These are phyloP conservation scores for Amphiprion ocellaris DNA, from an alignment of 2,113 vertebrate species.

Conservation along the genomic window DNA sequence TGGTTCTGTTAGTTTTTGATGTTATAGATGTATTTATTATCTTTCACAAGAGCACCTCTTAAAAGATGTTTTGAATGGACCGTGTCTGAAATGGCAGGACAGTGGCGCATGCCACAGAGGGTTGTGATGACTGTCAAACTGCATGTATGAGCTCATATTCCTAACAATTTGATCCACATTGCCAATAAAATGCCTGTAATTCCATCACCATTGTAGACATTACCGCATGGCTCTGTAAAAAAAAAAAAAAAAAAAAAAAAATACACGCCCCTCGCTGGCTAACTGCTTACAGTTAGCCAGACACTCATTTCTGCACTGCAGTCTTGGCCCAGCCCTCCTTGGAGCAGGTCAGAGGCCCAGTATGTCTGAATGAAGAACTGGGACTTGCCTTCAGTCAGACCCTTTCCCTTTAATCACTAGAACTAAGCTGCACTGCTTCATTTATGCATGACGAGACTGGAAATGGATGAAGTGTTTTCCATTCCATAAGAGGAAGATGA, in stretches of 20 bases:
- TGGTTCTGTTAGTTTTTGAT: constrained; percentile 29
- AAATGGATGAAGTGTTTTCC: constrained; percentile 73
- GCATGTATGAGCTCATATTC: constrained; percentile 75
- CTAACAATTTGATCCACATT: constrained; percentile 47
- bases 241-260: background rate
- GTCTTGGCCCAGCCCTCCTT: constrained; percentile 52
- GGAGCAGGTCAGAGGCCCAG: constrained; percentile 61
- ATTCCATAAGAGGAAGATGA: constrained; percentile 76
- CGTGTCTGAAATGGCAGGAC: constrained; percentile 52
- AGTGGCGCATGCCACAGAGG: constrained; percentile 72
- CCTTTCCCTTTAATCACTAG: constrained; percentile 67
- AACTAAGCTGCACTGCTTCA: constrained; percentile 75
- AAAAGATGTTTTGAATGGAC: constrained; percentile 21
- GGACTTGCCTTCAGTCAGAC: constrained; percentile 57
- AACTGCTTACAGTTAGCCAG: constrained; percentile 54
- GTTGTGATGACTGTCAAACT: constrained; percentile 72
- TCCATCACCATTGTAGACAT: constrained; percentile 70
- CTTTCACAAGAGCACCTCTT: constrained; percentile 40
- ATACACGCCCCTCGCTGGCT: constrained; percentile 33
- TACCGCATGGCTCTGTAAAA: constrained; percentile 68
- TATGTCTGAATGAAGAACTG: constrained; percentile 56
- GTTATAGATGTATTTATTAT: constrained; percentile 41
- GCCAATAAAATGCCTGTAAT: constrained; percentile 52
- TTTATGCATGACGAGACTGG: constrained; percentile 72
- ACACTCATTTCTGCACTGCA: constrained; percentile 66